Evolutionary conservation across 2,113 vertebrate genomes (phyloP).

Genomic region (Pyrgilauda ruficollis): DNA sequence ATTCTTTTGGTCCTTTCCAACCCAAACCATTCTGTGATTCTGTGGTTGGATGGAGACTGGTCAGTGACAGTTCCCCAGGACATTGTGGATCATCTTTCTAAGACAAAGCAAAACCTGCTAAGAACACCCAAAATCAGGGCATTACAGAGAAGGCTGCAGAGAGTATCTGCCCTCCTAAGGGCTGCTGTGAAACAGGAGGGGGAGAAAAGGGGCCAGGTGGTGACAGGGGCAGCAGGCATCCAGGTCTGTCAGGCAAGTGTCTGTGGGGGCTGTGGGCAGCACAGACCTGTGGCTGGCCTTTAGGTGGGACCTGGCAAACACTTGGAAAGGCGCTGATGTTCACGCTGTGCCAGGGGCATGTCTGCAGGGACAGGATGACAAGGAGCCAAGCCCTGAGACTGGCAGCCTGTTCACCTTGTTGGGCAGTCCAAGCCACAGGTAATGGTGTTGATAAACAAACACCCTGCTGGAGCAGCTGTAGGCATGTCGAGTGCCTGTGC

Average conservation of each 20-base stretch:
- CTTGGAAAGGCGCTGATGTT: neutral
- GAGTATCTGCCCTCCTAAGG: neutral
- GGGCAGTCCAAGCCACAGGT: neutral
- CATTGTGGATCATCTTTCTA: neutral
- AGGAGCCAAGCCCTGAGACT: neutral
- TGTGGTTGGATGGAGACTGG: rapidly evolving
- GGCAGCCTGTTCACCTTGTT: neutral
- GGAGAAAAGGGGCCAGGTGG: rapidly evolving
- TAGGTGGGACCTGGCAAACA: neutral
- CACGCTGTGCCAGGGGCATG: neutral
- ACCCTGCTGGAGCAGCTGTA: neutral
- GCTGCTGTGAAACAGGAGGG: neutral
- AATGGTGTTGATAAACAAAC: slow-evolving; percentile 12
- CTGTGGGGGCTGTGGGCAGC: rapidly evolving
- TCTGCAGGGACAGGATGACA: neutral
- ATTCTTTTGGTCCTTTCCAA: neutral
- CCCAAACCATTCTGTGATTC: neutral
- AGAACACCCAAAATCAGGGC: neutral
- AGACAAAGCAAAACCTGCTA: neutral
- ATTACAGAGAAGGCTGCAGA: neutral
- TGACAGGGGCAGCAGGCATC: rapidly evolving
- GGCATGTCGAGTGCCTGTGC: neutral
- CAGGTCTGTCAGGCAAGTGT: rapidly evolving
- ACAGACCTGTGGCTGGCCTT: neutral
- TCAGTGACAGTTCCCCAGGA: rapidly evolving